phyloP scores from a whole-genome alignment of 2,797 vertebrate species.

The Chelmon rostratus region DNA sequence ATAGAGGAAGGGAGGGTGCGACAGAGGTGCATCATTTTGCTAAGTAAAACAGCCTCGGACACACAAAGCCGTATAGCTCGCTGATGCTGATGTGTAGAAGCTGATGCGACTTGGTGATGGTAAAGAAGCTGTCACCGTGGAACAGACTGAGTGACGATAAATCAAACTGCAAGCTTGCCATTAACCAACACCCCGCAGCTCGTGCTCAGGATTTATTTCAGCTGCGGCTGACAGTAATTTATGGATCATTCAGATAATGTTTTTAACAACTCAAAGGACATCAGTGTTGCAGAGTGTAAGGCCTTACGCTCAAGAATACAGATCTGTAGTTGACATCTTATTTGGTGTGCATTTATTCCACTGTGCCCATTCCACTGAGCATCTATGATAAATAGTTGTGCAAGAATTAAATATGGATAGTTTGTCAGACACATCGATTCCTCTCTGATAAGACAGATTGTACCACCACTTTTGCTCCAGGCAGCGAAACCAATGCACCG shows the following conservation, averaged over 20 bases:
- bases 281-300: background rate
- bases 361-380: background rate
- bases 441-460: constrained; percentile 31
- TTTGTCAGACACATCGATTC: constrained; percentile 49
- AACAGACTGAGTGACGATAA: constrained; percentile 58
- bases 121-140: constrained; percentile 44
- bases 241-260: constrained; percentile 35
- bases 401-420: constrained; percentile 46
- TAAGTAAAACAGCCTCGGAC: constrained; percentile 48
- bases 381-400: constrained; percentile 37
- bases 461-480: constrained; percentile 24
- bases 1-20: constrained; percentile 22
- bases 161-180: constrained; percentile 33
- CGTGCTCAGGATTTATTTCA: constrained; percentile 43
- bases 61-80: constrained; percentile 56
- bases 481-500: constrained; percentile 38
- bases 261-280: constrained; percentile 27
- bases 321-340: background rate
- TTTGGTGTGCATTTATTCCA: background rate
- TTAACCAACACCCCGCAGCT: constrained; percentile 39
- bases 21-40: constrained; percentile 40
- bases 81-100: constrained; percentile 58
- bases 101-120: constrained; percentile 56
- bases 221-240: constrained; percentile 42
- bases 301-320: background rate